phyloP scores from a whole-genome alignment of 23 tunicate species.

The Trididemnum miniatum region DNA sequence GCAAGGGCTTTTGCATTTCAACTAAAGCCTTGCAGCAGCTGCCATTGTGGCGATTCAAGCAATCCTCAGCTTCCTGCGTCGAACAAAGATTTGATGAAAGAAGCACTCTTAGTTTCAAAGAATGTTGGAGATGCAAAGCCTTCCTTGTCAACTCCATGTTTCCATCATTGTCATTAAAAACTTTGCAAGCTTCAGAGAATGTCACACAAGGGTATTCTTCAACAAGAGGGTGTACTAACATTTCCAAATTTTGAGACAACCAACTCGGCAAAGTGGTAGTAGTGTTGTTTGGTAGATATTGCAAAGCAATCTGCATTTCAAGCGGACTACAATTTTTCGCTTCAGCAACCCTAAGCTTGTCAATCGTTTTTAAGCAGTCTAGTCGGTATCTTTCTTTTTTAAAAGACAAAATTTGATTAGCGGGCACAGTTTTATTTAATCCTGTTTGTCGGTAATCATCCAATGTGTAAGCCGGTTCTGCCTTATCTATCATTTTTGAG shows the following conservation, averaged over 20 bases:
- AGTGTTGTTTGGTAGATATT: neutral
- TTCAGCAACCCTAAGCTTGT: slow-evolving; percentile 1
- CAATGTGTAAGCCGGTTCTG: too few species aligned
- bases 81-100: neutral
- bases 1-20: slow-evolving; percentile 23
- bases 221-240: neutral
- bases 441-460: too few species aligned
- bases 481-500: too few species aligned
- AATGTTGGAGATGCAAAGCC: neutral
- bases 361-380: slow-evolving; percentile 7
- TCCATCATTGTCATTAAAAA: neutral
- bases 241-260: neutral
- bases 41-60: neutral
- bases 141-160: neutral
- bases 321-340: neutral
- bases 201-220: neutral
- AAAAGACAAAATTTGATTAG: neutral
- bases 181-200: neutral
- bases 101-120: neutral
- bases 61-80: neutral
- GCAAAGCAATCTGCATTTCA: neutral
- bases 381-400: neutral
- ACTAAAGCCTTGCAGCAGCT: neutral
- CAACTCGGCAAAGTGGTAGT: neutral
- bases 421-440: too few species aligned